Evolutionary conservation across 2,797 vertebrate species (phyloP).

Genomic region (Perodicticus potto): DNA sequence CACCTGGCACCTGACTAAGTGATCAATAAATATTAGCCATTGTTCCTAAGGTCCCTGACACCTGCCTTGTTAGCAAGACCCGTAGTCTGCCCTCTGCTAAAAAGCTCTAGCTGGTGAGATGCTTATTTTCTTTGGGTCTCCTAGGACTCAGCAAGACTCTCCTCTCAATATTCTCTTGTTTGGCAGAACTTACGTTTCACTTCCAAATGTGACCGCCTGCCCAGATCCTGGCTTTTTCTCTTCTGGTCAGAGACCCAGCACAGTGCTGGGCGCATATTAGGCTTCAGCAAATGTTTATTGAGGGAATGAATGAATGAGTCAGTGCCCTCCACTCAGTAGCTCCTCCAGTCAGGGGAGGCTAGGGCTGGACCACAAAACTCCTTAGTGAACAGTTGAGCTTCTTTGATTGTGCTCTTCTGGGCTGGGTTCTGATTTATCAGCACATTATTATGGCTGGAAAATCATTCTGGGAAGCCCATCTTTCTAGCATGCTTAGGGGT

Average conservation of each 20-base stretch:
- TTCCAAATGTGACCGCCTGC: neutral
- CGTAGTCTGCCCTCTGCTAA: neutral
- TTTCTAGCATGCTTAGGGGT: slow-evolving; percentile 14
- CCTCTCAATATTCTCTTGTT: neutral
- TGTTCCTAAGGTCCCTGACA: neutral
- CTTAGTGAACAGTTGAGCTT: neutral
- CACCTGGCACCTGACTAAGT: fast-evolving
- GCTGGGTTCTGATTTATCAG: slow-evolving; percentile 7
- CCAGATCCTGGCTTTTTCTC: neutral
- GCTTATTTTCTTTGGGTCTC: neutral
- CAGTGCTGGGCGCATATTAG: neutral
- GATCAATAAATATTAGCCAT: neutral
- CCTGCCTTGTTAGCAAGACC: neutral
- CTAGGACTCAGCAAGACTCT: neutral
- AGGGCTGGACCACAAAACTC: neutral
- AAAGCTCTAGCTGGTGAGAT: neutral
- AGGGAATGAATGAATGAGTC: neutral
- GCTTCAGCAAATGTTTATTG: neutral
- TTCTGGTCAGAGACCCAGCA: neutral
- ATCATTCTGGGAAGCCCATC: neutral
- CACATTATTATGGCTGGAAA: neutral
- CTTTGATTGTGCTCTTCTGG: neutral
- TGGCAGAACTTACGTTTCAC: neutral
- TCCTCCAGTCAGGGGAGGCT: neutral
- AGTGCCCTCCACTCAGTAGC: neutral